Conservation (phyloP, 2,113 vertebrate genomes). For the Passer montanus region DNA sequence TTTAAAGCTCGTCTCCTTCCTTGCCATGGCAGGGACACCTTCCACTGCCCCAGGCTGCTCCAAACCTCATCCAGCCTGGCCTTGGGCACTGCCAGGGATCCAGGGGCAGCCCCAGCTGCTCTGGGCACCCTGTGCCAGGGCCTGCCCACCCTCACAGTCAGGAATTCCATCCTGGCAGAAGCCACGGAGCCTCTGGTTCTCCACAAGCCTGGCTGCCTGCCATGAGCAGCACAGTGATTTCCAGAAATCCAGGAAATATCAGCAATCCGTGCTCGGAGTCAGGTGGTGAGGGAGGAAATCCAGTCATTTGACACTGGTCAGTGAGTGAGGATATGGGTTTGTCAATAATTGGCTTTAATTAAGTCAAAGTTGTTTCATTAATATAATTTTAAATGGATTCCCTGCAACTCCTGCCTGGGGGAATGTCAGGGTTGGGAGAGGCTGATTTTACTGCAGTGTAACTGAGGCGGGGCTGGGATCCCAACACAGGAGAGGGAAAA, state of each 20-base stretch:
- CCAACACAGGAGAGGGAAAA: not conserved
- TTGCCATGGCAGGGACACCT: not conserved
- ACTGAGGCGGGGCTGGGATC: not conserved
- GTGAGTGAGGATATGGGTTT: not conserved
- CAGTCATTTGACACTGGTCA: not conserved
- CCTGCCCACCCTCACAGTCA: not conserved
- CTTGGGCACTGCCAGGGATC: not conserved
- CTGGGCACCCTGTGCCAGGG: not conserved
- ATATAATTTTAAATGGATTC: not conserved
- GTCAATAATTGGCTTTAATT: conserved; percentile 53
- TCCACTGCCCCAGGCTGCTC: not conserved
- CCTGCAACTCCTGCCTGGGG: not conserved
- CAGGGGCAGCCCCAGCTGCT: not conserved
- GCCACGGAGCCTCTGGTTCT: not conserved
- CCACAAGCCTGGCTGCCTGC: not conserved
- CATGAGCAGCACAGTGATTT: rapidly evolving
- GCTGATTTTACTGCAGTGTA: not conserved
- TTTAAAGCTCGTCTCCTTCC: not conserved
- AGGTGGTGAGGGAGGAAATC: not conserved
- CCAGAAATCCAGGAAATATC: not conserved
- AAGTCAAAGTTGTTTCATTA: conserved; percentile 42
- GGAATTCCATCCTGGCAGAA: not conserved
- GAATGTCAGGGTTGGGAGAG: not conserved
- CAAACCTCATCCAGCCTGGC: not conserved
- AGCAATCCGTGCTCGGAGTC: not conserved